A percentile compares a stretch with the other conserved stretches of the same genome.
These are phyloP conservation scores for Octodon degus DNA, from an alignment of 2,113 vertebrate species.

Conservation along the genomic window DNA sequence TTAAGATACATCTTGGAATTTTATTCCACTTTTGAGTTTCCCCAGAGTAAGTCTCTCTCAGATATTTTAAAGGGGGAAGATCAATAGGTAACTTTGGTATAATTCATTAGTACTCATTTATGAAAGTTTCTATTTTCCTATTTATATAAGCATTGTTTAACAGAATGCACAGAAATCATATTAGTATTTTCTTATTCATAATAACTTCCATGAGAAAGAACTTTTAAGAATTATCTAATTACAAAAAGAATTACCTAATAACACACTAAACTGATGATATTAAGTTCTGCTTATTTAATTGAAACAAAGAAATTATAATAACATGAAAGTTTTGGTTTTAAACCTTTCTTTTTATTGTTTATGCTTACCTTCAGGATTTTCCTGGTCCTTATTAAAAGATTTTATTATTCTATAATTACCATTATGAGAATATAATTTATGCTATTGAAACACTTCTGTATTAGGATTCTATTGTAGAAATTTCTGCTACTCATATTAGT, in stretches of 20 bases:
- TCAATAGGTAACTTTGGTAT: background rate
- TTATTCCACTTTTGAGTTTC: background rate
- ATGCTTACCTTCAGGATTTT: slow-evolving; percentile 51
- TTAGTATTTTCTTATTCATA: slow-evolving; percentile 34
- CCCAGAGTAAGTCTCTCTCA: background rate
- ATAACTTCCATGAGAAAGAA: slow-evolving; percentile 52
- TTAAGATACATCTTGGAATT: background rate
- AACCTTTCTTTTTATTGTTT: slow-evolving; percentile 50
- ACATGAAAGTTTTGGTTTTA: slow-evolving; percentile 40
- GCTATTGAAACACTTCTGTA: slow-evolving; percentile 11
- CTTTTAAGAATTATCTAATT: slow-evolving; percentile 41
- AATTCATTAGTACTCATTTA: background rate
- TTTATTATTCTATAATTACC: slow-evolving; percentile 54
- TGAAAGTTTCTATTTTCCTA: background rate
- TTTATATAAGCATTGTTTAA: background rate
- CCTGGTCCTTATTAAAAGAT: slow-evolving; percentile 57
- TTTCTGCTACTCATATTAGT: background rate
- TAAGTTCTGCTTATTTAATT: slow-evolving; percentile 69
- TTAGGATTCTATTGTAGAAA: background rate
- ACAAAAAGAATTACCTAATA: slow-evolving; percentile 43
- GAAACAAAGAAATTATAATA: slow-evolving; percentile 45
- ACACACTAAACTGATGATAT: slow-evolving; percentile 40
- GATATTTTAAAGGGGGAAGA: background rate
- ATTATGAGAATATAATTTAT: slow-evolving; percentile 24
- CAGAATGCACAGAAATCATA: background rate